phyloP scores from a whole-genome alignment of 2,797 vertebrate genomes.

The Pyrrhura leucotis region DNA sequence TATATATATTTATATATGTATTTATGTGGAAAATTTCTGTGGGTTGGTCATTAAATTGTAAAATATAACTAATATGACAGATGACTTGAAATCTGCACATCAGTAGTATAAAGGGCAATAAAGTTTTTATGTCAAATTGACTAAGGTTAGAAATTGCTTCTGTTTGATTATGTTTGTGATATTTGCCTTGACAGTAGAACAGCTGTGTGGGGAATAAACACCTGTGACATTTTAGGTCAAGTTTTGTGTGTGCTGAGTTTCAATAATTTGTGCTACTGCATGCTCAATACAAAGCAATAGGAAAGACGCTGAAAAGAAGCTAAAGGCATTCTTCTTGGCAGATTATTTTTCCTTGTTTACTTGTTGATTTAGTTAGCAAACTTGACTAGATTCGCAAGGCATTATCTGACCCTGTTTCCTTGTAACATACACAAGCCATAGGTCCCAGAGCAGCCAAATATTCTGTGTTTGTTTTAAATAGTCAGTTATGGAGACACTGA shows the following conservation, averaged over 20 bases:
- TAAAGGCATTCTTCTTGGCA: neutral
- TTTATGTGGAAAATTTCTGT: neutral
- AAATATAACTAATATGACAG: neutral
- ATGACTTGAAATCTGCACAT: neutral
- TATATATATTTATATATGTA: neutral
- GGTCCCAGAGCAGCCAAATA: neutral
- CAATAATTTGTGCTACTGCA: neutral
- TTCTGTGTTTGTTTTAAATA: neutral
- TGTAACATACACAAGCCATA: neutral
- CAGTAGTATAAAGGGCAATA: neutral
- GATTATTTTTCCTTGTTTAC: neutral
- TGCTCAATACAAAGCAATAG: neutral
- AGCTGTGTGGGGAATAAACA: neutral
- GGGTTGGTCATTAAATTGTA: neutral
- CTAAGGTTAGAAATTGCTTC: neutral
- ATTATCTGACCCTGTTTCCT: neutral
- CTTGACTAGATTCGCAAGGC: neutral
- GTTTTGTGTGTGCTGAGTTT: neutral
- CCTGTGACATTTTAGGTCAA: neutral
- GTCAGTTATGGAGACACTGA: neutral
- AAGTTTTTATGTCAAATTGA: neutral
- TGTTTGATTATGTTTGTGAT: neutral
- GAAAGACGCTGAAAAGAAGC: neutral
- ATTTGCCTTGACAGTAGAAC: neutral
- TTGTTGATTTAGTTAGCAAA: neutral